Evolutionary conservation across 2,797 vertebrate genomes (phyloP).

Genomic region (Brachymystax lenok): DNA sequence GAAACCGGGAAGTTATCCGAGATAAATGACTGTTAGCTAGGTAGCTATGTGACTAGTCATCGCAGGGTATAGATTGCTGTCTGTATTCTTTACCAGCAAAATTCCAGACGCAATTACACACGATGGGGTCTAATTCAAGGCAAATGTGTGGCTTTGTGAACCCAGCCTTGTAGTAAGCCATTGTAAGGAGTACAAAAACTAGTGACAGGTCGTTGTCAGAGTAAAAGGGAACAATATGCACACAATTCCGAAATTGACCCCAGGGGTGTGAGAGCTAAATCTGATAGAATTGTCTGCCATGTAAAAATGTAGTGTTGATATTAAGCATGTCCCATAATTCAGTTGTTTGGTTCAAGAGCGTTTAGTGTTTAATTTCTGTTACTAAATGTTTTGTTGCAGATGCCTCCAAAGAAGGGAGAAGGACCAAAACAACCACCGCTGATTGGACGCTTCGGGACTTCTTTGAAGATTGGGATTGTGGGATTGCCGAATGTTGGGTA

Average conservation of each 20-base stretch:
- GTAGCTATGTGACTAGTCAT: too few relatives aligned
- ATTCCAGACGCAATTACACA: too few relatives aligned
- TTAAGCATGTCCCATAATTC: background rate
- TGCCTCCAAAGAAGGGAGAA: constrained; percentile 92
- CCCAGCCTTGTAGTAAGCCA: too few relatives aligned
- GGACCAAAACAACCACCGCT: constrained; percentile 86
- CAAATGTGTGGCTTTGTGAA: too few relatives aligned
- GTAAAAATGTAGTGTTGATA: background rate
- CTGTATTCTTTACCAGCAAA: too few relatives aligned
- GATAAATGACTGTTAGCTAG: too few relatives aligned
- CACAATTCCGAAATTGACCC: background rate
- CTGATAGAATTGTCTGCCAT: background rate
- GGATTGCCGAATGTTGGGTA: constrained; percentile 98
- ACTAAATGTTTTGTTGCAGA: constrained; percentile 73
- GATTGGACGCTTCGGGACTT: constrained; percentile 95
- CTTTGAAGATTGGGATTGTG: constrained; percentile 96
- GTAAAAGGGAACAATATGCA: background rate
- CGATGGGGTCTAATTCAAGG: too few relatives aligned
- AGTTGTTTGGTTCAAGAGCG: background rate
- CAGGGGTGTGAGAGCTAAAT: background rate
- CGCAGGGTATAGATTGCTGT: too few relatives aligned
- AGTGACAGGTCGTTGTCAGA: too few relatives aligned
- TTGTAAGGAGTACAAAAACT: too few relatives aligned
- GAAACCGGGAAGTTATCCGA: too few relatives aligned
- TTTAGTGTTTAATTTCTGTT: background rate